Evolutionary conservation across 2,888 invertebrate species (phyloP), one percentile per base, ranked within the genome.

Genomic region (Ectemnius continuus): DNA sequence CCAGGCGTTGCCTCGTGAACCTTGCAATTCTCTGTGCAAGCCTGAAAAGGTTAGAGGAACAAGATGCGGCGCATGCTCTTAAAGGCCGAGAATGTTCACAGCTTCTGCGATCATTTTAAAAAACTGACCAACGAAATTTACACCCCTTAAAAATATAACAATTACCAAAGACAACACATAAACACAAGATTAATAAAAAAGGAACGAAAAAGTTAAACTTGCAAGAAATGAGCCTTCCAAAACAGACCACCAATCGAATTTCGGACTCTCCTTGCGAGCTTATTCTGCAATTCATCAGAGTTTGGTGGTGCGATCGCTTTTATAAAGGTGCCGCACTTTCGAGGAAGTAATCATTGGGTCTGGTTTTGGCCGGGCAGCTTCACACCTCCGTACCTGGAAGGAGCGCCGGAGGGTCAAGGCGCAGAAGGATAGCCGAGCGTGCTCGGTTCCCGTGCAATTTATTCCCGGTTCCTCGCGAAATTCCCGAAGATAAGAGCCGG

Each of bases 361-460:
- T 36, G 36, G 36, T 28, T 18, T 56, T 63, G 56, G 70, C 70
- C 62, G 57, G 62, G 68, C 73, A 67, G 58, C 61, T 64, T 75
- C 68, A 61, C 81, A 70, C 81, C 73, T 77, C 13, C 13, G 46
- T 26, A 69, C 57, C 16, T 23, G 64, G 52, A 45, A 73, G 28
- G 66, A 65, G 47, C 71, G 64, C 48, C 57, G 57, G 60, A 63
- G 70, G 67, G 71, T 56, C 52, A 45, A 36, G 18, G 18, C 18
- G 11, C 11, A 2, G 4, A 2, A 8, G 61, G 47, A n/a, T n/a
- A n/a, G n/a, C 2, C 45, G 11, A 23, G 28, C 60, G 58, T 45
- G 48, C 13, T 64, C 58, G 58, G 66, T 75, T 81, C 79, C 67
- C 76, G 84, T 76, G 81, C 79, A 67, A 76, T 83, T 82, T 79